Percentiles rank a stretch among this genome's conserved stretches.
Conservation (phyloP, 2,888 invertebrate genomes). For the Dicyrtoma fusca region DNA sequence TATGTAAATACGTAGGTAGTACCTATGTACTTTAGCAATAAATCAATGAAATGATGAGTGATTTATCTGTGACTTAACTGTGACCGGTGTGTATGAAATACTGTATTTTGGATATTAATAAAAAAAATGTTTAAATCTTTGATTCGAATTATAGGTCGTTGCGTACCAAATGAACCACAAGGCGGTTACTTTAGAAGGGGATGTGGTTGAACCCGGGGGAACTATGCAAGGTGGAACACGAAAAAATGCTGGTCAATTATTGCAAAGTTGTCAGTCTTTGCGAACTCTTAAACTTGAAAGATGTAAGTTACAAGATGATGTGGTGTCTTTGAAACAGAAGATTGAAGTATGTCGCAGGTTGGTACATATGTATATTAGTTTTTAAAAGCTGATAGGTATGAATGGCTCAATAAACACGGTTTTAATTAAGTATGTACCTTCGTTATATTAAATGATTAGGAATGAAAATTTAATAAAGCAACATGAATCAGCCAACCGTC, state of each 20-base stretch:
- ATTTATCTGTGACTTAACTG: no score
- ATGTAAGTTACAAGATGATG: background rate
- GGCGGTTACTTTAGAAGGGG: conserved; percentile 85
- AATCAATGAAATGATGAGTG: no score
- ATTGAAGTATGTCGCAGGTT: conserved; percentile 4
- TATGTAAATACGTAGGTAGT: no score
- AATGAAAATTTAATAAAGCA: conserved; percentile 41
- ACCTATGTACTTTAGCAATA: no score
- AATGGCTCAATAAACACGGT: no score
- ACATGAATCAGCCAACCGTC: conserved; percentile 41
- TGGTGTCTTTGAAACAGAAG: background rate
- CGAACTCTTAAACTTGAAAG: conserved; percentile 21
- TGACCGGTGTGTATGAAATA: no score
- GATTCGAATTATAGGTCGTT: conserved; percentile 62
- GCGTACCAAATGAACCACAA: conserved; percentile 59
- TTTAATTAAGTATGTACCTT: no score
- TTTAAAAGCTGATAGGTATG: no score
- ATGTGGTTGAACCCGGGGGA: conserved; percentile 87
- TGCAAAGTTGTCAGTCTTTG: conserved; percentile 33
- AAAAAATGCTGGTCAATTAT: conserved; percentile 37
- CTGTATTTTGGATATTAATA: no score
- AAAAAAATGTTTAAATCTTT: conserved; percentile 64
- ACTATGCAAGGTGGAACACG: conserved; percentile 81
- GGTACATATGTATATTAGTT: background rate
- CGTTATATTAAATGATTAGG: conserved; percentile 21